Evolutionary conservation across 2,888 invertebrate species (phyloP), one percentile per base, ranked within the genome.

Genomic region (Ariolimax columbianus): DNA sequence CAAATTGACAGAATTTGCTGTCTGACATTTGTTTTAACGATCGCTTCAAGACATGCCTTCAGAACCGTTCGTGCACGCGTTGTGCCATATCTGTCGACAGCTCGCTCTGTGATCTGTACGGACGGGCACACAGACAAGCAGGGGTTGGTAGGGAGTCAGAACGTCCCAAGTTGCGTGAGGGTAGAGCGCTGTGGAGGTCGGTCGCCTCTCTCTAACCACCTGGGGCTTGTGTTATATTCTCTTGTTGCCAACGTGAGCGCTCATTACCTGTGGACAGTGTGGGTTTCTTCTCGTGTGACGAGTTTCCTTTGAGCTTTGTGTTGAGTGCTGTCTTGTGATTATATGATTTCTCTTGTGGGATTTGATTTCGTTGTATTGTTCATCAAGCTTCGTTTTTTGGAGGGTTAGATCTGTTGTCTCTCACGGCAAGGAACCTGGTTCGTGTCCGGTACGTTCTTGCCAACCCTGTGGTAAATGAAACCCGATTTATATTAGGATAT

Each of bases 21-120:
- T 63, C 59, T 63, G 26, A 63, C n/a, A 63, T 26, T 63, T 63
- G 66, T 63, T n/a, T 30, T 63, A 63, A 63, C 63, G 30, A 66
- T 66, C 30, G 17, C 17, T 9, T 0, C 9, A 0, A 30, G 33
- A 14, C 66, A 6, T 3, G 63, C 17, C 7, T 6, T 30, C 3
- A 11, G 66, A 66, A 33, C 66, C 30, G 66, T 14, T 6, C 66
- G 9, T 30, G 30, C 30, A 11, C 0, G 30, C 2, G n/a, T 4
- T 30, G 11, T 23, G 33, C 2, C 66, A 0, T n/a, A n/a, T 30
- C 66, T 66, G 66, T 66, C 30, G 30, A 33, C n/a, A n/a, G n/a
- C n/a, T 23, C 11, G 66, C 66, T 7, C 9, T 33, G 66, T 66
- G 66, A 66, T 14, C 66, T 14, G 30, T 6, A 33, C 33, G n/a